A percentile compares a stretch with the other conserved stretches of the same genome.
phyloP scores from a whole-genome alignment of 2,113 vertebrate species.

The Morone saxatilis region DNA sequence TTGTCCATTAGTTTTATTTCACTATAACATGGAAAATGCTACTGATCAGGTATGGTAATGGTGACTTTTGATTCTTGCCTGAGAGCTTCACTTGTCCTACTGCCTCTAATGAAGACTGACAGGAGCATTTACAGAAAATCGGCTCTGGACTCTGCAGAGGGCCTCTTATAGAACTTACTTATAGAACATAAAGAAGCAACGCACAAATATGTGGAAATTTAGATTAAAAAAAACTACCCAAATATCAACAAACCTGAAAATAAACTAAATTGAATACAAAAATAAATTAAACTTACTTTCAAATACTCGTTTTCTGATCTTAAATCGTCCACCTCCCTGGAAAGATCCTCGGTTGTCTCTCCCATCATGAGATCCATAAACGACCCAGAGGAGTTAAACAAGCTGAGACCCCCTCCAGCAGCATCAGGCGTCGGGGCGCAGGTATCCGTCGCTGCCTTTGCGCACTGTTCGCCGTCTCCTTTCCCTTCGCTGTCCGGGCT shows the following conservation, averaged over 20 bases:
- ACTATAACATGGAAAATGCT: not conserved
- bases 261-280: not conserved
- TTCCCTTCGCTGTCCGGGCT: slow-evolving; percentile 43
- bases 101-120: slow-evolving; percentile 51
- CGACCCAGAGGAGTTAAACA: slow-evolving; percentile 31
- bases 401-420: slow-evolving; percentile 79
- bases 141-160: slow-evolving; percentile 11
- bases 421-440: slow-evolving; percentile 57
- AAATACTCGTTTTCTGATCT: slow-evolving; percentile 98
- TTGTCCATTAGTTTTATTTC: not conserved
- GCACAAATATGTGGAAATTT: not conserved
- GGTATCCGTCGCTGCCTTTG: slow-evolving; percentile 58
- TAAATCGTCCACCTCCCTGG: slow-evolving; percentile 94
- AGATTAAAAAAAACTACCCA: not conserved
- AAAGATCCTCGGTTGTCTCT: slow-evolving; percentile 86
- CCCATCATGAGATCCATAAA: slow-evolving; percentile 87
- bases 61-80: slow-evolving; percentile 27
- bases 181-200: not conserved
- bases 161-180: not conserved
- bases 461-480: slow-evolving; percentile 35
- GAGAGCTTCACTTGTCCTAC: not conserved
- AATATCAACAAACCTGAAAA: not conserved
- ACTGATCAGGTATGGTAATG: not conserved
- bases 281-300: slow-evolving; percentile 86
- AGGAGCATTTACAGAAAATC: slow-evolving; percentile 46